These are phyloP conservation scores for Hirudo medicinalis DNA, from an alignment of 1,140 invertebrate species.

Conservation along the genomic window DNA sequence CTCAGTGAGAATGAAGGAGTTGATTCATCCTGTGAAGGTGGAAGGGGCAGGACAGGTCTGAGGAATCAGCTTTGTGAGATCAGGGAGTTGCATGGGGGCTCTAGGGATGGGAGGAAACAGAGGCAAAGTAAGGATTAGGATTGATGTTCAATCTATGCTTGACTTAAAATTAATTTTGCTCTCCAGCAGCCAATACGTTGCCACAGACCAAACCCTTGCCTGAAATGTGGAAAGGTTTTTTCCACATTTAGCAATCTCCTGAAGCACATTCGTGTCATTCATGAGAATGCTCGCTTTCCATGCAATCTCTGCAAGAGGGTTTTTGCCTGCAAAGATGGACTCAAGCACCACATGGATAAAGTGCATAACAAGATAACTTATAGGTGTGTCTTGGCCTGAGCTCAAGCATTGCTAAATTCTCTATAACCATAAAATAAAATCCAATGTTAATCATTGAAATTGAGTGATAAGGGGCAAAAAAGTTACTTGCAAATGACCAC, in stretches of 20 bases:
- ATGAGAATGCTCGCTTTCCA: constrained; percentile 10
- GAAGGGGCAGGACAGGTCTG: not conserved
- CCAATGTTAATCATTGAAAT: too few relatives aligned
- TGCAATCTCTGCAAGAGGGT: constrained; percentile 10
- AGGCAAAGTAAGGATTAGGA: too few relatives aligned
- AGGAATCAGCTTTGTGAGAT: not conserved
- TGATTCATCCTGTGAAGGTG: not conserved
- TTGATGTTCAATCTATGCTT: too few relatives aligned
- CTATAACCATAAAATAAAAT: too few relatives aligned
- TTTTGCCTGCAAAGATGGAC: constrained; percentile 12
- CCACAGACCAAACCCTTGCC: constrained; percentile 6
- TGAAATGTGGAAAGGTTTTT: constrained; percentile 15
- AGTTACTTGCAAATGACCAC: too few relatives aligned
- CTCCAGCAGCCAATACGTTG: not conserved
- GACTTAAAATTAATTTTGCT: too few relatives aligned
- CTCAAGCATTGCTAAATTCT: too few relatives aligned
- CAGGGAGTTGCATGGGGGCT: too few relatives aligned
- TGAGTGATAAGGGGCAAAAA: too few relatives aligned
- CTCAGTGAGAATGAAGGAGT: not conserved
- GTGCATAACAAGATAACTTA: constrained; percentile 12
- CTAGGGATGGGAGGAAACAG: too few relatives aligned
- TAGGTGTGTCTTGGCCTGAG: not conserved
- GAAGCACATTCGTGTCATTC: constrained; percentile 14
- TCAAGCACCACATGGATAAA: constrained; percentile 13
- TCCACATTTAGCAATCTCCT: constrained; percentile 15